Evolutionary conservation across 2,888 invertebrate species (phyloP).

Genomic region (Eulithis prunata): DNA sequence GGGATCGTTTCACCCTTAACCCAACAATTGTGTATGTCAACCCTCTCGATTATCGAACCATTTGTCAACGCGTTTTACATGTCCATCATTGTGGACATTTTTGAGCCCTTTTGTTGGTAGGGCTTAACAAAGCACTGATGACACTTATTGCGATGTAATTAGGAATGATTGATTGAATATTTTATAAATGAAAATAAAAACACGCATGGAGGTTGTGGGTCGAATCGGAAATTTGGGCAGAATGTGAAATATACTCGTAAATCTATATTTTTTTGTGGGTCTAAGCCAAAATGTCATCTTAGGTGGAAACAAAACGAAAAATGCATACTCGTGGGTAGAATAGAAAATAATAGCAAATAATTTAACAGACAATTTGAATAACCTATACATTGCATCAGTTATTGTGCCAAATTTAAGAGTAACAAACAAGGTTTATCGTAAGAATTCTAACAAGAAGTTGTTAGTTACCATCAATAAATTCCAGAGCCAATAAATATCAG

Average conservation of each 20-base stretch:
- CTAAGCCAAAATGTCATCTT: too few species aligned
- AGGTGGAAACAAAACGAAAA: too few species aligned
- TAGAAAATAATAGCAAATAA: too few species aligned
- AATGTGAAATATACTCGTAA: too few species aligned
- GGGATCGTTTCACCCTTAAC: constrained; percentile 66
- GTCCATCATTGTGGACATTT: constrained; percentile 41
- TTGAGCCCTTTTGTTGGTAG: constrained; percentile 38
- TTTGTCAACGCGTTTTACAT: constrained; percentile 58
- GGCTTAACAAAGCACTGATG: constrained; percentile 19
- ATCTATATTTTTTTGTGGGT: too few species aligned
- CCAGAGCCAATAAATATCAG: constrained; percentile 38
- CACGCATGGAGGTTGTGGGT: too few species aligned
- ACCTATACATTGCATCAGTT: neutral
- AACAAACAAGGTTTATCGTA: neutral
- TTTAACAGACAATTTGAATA: neutral
- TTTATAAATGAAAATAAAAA: neutral
- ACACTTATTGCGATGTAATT: constrained; percentile 16
- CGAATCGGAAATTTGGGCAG: too few species aligned
- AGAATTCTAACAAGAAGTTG: constrained; percentile 6
- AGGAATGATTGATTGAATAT: constrained; percentile 3
- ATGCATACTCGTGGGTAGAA: too few species aligned
- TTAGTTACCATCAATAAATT: constrained; percentile 29
- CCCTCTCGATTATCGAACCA: constrained; percentile 69
- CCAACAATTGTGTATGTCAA: constrained; percentile 50
- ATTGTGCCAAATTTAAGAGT: neutral